phyloP scores from a whole-genome alignment of 2,888 invertebrate genomes.

The Conistra vaccinii region DNA sequence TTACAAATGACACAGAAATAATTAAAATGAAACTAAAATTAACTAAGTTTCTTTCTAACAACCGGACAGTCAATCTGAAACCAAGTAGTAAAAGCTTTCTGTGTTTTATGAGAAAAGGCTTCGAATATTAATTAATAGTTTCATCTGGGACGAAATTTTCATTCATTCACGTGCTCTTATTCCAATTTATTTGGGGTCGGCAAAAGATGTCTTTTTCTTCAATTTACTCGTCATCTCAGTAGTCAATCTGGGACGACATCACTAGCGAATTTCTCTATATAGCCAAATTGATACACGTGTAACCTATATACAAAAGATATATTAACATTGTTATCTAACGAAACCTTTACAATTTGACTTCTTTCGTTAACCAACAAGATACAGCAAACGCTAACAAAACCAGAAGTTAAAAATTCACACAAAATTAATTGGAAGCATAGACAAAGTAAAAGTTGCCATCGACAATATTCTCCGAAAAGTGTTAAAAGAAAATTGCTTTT shows the following conservation, averaged over 20 bases:
- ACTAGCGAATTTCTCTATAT: background rate
- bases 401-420: conserved; percentile 25
- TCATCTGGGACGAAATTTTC: too few species aligned
- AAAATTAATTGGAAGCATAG: conserved; percentile 44
- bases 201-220: too few species aligned
- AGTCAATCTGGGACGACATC: background rate
- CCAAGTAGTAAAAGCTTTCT: background rate
- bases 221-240: too few species aligned
- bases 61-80: background rate
- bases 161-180: too few species aligned
- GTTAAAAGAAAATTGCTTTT: conserved; percentile 53
- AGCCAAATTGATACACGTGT: conserved; percentile 1
- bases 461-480: conserved; percentile 34
- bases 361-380: background rate
- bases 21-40: background rate
- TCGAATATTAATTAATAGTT: background rate
- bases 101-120: background rate
- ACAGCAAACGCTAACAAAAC: conserved; percentile 13
- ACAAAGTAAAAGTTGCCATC: conserved; percentile 38
- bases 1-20: background rate
- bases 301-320: background rate
- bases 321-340: background rate
- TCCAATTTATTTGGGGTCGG: too few species aligned
- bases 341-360: background rate
- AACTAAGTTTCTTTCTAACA: background rate